Evolutionary conservation across 1,140 invertebrate genomes (phyloP), one percentile per base, ranked within the genome.

Genomic region (Danaus melanippus): DNA sequence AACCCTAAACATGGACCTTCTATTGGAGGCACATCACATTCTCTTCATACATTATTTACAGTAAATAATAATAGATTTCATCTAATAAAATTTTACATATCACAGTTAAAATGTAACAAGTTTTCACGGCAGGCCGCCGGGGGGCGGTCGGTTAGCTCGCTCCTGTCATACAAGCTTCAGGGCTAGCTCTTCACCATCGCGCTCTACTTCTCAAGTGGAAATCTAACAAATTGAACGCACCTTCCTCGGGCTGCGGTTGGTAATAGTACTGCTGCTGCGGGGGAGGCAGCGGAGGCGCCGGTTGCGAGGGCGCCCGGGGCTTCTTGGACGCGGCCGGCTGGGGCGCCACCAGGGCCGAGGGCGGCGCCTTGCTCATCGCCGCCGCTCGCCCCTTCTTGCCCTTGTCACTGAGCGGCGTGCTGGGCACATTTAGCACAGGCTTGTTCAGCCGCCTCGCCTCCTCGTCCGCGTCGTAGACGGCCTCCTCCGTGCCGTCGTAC

Each of bases 401-500:
- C 56, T 83, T 79, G 57, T 82, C 74, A 53, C 61, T 77, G n/a
- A 87, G 70, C 2, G 88, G 82, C 60, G 89, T 89, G 54, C 80
- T 83, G 39, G 87, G 85, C 76, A 92, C 90, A 69, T 87, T 87
- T 45, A 88, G 75, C 69, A 88, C 87, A 10, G 87, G 85, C 69
- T 87, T 87, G 64, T 84, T 83, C 50, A 85, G 62, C 57, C 87
- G 62, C 46, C 87, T 64, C 53, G 83, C 85, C 57, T 88, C 87
- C 62, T 92, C 91, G 53, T 93, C 91, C 21, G 91, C 90, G 40
- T 90, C 90, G 64, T 91, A 90, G 6, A 89, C 89, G 50, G 60
- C 43, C 66, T 92, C 91, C 61, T 92, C 91, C 46, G 90, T 90
- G 44, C 90, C 92, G 63, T 92, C 91, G 54, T 91, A 92, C 62